Evolutionary conservation across 2,113 vertebrate species (phyloP).

Genomic region (Lamprotornis superbus): DNA sequence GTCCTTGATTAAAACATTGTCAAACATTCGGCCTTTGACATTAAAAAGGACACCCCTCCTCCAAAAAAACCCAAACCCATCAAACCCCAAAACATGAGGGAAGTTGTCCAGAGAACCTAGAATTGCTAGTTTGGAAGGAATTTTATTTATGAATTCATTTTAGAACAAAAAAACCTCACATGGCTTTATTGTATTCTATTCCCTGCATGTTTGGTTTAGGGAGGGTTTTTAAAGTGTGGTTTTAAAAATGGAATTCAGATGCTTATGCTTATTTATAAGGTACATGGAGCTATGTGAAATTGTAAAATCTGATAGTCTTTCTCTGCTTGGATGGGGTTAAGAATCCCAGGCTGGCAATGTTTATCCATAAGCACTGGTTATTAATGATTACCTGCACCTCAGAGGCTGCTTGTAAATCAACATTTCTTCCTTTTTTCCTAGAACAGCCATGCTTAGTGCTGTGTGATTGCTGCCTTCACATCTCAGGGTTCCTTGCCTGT

Average conservation of each 20-base stretch:
- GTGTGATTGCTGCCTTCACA: neutral
- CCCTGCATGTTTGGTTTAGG: neutral
- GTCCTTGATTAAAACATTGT: neutral
- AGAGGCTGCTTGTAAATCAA: neutral
- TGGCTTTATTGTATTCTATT: neutral
- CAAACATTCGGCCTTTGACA: neutral
- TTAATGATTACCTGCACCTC: conserved; percentile 8
- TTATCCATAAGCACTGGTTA: neutral
- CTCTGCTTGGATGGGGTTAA: neutral
- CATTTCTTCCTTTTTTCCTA: neutral
- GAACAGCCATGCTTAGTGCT: neutral
- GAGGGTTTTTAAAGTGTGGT: neutral
- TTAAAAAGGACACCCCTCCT: neutral
- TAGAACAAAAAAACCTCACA: neutral
- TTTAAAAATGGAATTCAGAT: neutral
- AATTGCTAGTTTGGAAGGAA: neutral
- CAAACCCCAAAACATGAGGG: neutral
- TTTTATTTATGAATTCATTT: neutral
- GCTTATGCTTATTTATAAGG: neutral
- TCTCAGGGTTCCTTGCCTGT: neutral
- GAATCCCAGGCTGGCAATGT: neutral
- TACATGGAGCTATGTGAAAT: neutral
- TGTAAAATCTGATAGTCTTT: neutral
- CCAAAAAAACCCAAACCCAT: neutral
- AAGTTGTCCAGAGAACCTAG: neutral